Percentiles rank a stretch among this genome's conserved stretches.
Evolutionary conservation across 92 coral and sea anemone genomes (phyloP).

Genomic region (Nematostella vectensis): DNA sequence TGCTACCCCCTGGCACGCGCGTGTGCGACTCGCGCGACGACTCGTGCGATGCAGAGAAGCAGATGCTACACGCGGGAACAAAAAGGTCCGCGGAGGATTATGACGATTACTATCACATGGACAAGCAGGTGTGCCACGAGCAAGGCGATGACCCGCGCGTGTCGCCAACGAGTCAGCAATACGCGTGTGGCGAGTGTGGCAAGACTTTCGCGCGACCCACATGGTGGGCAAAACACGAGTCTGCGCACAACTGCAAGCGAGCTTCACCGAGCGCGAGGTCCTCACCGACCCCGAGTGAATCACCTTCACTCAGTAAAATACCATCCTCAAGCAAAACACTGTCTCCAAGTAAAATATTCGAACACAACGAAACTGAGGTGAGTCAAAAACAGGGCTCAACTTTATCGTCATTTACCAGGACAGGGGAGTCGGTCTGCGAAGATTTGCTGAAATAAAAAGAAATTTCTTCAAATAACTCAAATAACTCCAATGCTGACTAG

Average conservation of each 20-base stretch:
- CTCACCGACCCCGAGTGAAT: not conserved
- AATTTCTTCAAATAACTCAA: too few relatives aligned
- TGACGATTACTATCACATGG: not conserved
- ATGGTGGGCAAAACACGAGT: slow-evolving; percentile 38
- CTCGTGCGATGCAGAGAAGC: not conserved
- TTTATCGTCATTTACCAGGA: too few relatives aligned
- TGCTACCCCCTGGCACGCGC: slow-evolving; percentile 24
- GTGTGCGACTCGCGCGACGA: not conserved
- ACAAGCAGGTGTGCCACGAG: slow-evolving; percentile 10
- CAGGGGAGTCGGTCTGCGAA: too few relatives aligned
- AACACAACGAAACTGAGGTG: too few relatives aligned
- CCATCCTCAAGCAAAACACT: too few relatives aligned
- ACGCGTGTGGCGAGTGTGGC: slow-evolving; percentile 24
- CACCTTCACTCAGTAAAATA: too few relatives aligned
- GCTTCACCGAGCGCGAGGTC: not conserved
- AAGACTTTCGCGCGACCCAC: slow-evolving; percentile 24
- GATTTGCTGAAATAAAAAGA: too few relatives aligned
- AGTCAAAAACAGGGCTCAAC: too few relatives aligned
- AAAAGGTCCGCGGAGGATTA: not conserved
- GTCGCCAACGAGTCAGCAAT: not conserved
- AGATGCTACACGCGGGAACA: not conserved
- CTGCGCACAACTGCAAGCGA: slow-evolving; percentile 1
- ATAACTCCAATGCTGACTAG: too few relatives aligned
- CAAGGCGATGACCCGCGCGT: slow-evolving; percentile 3
- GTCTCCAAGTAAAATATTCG: too few relatives aligned